Base-by-base conservation (phyloP, 2,797 vertebrate genomes). In the Gadopsis bispinosus region DNA sequence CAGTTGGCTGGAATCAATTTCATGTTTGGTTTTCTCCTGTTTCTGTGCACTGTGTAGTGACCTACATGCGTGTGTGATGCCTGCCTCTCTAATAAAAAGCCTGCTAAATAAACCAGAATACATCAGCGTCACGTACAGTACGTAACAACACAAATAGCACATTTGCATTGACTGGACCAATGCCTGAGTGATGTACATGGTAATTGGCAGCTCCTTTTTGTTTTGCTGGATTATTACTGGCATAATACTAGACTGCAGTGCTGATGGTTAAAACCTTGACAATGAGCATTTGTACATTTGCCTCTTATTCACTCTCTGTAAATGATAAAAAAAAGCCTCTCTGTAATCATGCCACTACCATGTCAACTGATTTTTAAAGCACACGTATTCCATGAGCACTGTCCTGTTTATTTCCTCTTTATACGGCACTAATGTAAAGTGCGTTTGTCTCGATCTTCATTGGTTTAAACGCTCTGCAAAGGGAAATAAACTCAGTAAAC, bases 141-240 rank as follows among this genome's bases (percentile, higher is more conserved):
- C 1, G 1, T 63, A 31, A 55, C 74, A 69, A 60, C 72, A 64
- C 55, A 67, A 77, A 80, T 26, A 69, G 58, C 50, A 29, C 54
- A 68, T 86, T 78, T 72, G 64, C 55, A 69, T 41, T 50, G 50
- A 59, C 16, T 45, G 35, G 16, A 45, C 68, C n/a, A 31, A 14
- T 67, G 45, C 8, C 45, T 62, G 65, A 69, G 41, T 81, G 77
- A 71, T 43, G 69, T 14, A 14, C 8, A 29, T 26, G 5, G 54
- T 88, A 85, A 92, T 78, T 83, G 68, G 71, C 29, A 45, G 39
- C 69, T 83, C 22, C 37, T 71, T 33, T 89, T 72, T 91, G 83
- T 87, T 82, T 76, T 13, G 26, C 43, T 41, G 59, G 17, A 72
- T 89, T 76, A 79, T 88, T 84, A 70, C 83, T 68, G 29, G 54